These are phyloP conservation scores for Anguilla marmorata DNA, from an alignment of 2,797 vertebrate genomes.

Conservation along the genomic window DNA sequence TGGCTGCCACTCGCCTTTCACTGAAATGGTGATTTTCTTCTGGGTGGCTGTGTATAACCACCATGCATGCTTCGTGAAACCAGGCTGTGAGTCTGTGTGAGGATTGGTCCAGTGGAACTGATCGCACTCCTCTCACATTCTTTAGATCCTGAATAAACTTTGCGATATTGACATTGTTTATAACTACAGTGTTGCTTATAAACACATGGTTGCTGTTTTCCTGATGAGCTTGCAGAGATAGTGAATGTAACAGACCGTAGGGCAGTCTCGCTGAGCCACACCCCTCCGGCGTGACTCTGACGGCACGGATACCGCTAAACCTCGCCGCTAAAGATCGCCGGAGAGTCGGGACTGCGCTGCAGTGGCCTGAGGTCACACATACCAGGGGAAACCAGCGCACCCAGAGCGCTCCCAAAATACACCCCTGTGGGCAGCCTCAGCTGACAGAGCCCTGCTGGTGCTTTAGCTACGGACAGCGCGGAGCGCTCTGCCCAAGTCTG, in stretches of 20 bases:
- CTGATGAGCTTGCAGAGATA: background rate
- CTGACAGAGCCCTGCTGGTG: background rate
- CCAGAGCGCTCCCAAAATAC: slow-evolving; percentile 45
- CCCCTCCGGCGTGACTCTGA: background rate
- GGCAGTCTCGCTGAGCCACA: background rate
- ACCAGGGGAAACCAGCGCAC: slow-evolving; percentile 29
- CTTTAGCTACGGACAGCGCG: background rate
- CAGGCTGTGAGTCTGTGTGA: background rate
- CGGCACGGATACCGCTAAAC: background rate
- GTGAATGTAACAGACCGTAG: background rate
- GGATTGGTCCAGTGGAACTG: background rate
- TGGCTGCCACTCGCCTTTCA: too few species aligned
- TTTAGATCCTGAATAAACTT: too few species aligned
- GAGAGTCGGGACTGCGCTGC: background rate
- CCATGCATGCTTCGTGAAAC: background rate
- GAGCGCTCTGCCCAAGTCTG: background rate
- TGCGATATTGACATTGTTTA: background rate
- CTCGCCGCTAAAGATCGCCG: background rate
- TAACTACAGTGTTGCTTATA: background rate
- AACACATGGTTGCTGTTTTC: background rate
- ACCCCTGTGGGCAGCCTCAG: slow-evolving; percentile 42
- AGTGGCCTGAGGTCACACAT: slow-evolving; percentile 41
- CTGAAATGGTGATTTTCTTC: too few species aligned
- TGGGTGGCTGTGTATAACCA: background rate
- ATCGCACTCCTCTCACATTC: background rate